These are phyloP conservation scores for Brachypterus glaber DNA, from an alignment of 2,888 invertebrate genomes.

Conservation along the genomic window DNA sequence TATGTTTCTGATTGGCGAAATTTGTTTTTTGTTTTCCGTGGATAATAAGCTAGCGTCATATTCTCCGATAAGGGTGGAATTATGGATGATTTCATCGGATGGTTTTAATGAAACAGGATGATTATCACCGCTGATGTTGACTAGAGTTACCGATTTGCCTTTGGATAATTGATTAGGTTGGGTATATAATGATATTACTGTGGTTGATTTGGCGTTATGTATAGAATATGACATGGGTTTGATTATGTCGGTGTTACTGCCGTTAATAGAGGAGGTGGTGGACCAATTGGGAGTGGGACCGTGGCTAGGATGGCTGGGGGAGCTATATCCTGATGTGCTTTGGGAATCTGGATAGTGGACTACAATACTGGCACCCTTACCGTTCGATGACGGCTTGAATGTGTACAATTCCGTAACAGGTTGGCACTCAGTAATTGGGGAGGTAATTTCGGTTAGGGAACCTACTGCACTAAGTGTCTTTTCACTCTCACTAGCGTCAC, in stretches of 20 bases:
- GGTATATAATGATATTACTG: constrained; percentile 40
- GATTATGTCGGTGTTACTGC: constrained; percentile 33
- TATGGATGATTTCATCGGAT: constrained; percentile 13
- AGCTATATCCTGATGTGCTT: constrained; percentile 45
- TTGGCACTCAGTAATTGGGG: constrained; percentile 34
- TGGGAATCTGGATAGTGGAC: constrained; percentile 40
- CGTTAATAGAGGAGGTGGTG: constrained; percentile 38
- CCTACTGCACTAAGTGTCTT: constrained; percentile 41
- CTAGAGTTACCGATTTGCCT: constrained; percentile 39
- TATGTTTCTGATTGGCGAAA: not conserved
- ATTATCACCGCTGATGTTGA: constrained; percentile 36
- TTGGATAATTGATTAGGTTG: constrained; percentile 28
- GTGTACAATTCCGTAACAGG: constrained; percentile 30
- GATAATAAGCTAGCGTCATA: not conserved
- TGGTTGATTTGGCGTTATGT: constrained; percentile 39
- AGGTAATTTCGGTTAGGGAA: constrained; percentile 36
- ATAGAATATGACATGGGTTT: constrained; percentile 38
- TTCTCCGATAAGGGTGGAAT: constrained; percentile 16
- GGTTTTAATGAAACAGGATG: constrained; percentile 19
- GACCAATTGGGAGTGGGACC: constrained; percentile 38
- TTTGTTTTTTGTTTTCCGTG: not conserved
- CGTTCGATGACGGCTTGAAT: constrained; percentile 33
- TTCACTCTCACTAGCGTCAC: constrained; percentile 37
- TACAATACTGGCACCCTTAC: constrained; percentile 36
- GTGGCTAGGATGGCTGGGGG: constrained; percentile 36